Base-by-base conservation (phyloP, 1,140 invertebrate genomes). In the Drosophila arizonae region DNA sequence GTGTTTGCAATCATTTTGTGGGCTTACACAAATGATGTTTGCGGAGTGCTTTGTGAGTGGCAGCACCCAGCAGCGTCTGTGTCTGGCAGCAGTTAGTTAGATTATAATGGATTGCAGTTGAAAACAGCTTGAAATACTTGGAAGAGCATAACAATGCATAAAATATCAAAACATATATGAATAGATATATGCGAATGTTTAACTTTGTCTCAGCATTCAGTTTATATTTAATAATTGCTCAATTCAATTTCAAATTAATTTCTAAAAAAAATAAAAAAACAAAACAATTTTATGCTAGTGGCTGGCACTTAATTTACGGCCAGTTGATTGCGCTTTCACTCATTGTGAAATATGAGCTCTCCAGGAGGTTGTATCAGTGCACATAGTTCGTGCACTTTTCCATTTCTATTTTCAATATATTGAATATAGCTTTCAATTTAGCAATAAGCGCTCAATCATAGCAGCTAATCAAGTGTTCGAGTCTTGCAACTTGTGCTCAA, bases 361-460 rank as follows among this genome's bases (percentile, higher is more conserved):
- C 4, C 21, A 26, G 13, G 21, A 26, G 48, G 10, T 50, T n/a
- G 15, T 52, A 52, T 52, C 50, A n/a, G 11, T 36, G 43, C 43
- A 11, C 15, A n/a, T 28, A 10, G n/a, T 54, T 30, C n/a, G 2
- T 15, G 8, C 28, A 30, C 5, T 54, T 33, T 54, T 51, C 6
- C 8, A 43, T 15, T n/a, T 41, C 66, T 13, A 48, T 36, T 26
- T 45, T 39, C 33, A 50, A 77, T 57, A 45, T 64, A 64, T 64
- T 63, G 70, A 58, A 26, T 24, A 43, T 33, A 43, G 51, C 64
- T 61, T 86, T 71, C 67, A 41, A 81, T 71, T 71, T 72, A 39
- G 68, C 72, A 69, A 87, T 87, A 86, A 76, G 65, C 79, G 65
- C 76, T 86, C 82, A 79, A 87, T 87, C 82, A 88, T 87, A 54